phyloP scores from a whole-genome alignment of 1,140 invertebrate species.

The Drosophila nigromelanica region DNA sequence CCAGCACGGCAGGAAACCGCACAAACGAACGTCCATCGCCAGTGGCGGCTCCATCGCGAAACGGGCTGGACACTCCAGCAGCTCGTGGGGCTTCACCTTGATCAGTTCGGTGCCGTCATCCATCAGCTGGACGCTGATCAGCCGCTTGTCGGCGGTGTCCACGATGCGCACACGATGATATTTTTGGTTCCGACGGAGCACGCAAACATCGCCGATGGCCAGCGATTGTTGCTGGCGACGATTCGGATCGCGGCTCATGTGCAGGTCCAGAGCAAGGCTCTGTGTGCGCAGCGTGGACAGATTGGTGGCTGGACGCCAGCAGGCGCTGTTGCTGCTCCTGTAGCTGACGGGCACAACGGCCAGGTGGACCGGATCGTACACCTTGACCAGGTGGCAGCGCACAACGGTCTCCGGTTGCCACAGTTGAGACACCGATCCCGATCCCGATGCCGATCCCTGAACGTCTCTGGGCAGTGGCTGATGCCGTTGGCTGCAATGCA shows the following conservation, averaged over 20 bases:
- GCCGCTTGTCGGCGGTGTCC: slow-evolving; percentile 1
- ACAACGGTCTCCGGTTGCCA: slow-evolving; percentile 19
- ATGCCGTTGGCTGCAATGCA: slow-evolving; percentile 41
- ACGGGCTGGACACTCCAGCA: slow-evolving; percentile 33
- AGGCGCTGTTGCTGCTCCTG: neutral
- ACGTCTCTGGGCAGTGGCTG: slow-evolving; percentile 17
- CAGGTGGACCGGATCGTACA: slow-evolving; percentile 40
- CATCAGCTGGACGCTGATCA: slow-evolving; percentile 48
- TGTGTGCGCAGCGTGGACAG: neutral
- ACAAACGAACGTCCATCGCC: slow-evolving; percentile 47
- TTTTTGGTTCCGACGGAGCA: neutral
- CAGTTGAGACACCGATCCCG: no score
- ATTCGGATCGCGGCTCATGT: slow-evolving; percentile 17
- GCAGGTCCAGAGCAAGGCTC: slow-evolving; percentile 14
- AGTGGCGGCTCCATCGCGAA: slow-evolving; percentile 24
- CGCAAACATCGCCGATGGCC: slow-evolving; percentile 42
- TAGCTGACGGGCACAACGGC: slow-evolving; percentile 39
- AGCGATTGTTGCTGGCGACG: neutral
- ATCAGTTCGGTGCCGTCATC: slow-evolving; percentile 46
- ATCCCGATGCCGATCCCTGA: neutral
- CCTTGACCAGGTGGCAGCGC: slow-evolving; percentile 28
- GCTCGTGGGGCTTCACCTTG: slow-evolving; percentile 7
- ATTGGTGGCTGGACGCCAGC: slow-evolving; percentile 22
- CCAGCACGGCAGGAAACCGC: slow-evolving; percentile 6
- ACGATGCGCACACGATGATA: slow-evolving; percentile 50